These are phyloP conservation scores for Cricetomys ansorgei DNA, from an alignment of 2,113 vertebrate species.

Conservation along the genomic window DNA sequence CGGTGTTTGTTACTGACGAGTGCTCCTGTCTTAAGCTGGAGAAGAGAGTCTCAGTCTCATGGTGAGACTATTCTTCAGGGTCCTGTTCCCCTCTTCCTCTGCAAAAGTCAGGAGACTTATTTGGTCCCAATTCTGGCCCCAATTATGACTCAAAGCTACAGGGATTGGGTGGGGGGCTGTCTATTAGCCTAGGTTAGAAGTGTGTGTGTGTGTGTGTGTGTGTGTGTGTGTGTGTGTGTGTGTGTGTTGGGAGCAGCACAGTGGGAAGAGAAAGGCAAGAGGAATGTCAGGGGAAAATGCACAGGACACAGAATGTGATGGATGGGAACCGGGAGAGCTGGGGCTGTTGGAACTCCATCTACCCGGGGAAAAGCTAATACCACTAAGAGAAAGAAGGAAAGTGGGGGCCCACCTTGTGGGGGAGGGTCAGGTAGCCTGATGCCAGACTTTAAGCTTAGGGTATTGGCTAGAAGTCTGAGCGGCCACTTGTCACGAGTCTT, in stretches of 20 bases:
- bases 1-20: neutral
- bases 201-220: no score
- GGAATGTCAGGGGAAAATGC: no score
- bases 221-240: no score
- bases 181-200: no score
- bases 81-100: neutral
- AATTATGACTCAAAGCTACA: neutral
- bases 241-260: neutral
- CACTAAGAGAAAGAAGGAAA: neutral
- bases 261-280: neutral
- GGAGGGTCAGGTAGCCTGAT: neutral
- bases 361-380: neutral
- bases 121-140: neutral
- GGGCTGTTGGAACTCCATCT: neutral
- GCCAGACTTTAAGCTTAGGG: neutral
- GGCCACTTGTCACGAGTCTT: neutral
- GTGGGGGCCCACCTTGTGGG: neutral
- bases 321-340: neutral
- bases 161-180: rapidly evolving
- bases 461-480: neutral
- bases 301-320: rapidly evolving
- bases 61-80: neutral
- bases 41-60: neutral
- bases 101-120: neutral
- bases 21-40: neutral